Evolutionary conservation across 2,888 invertebrate genomes (phyloP).

Genomic region (Bruchidius siliquastri): DNA sequence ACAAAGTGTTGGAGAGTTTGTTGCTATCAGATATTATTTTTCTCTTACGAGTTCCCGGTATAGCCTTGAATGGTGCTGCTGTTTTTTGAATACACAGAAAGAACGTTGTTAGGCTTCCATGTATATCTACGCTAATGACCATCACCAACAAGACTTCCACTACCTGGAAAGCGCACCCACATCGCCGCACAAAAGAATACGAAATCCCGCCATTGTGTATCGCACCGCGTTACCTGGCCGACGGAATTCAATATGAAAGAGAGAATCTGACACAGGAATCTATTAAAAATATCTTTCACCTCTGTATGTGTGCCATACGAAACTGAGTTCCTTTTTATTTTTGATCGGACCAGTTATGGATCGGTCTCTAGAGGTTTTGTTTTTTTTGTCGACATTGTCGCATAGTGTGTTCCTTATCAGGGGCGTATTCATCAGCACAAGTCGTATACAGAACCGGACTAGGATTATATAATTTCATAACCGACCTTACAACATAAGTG

Average conservation of each 20-base stretch:
- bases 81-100: not conserved
- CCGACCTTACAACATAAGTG: not conserved
- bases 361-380: slow-evolving; percentile 7
- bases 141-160: slow-evolving; percentile 20
- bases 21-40: not conserved
- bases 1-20: too few relatives aligned
- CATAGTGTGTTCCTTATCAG: not conserved
- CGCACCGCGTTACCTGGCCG: slow-evolving; percentile 40
- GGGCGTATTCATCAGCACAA: not conserved
- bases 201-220: slow-evolving; percentile 43
- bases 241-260: slow-evolving; percentile 37
- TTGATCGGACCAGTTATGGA: slow-evolving; percentile 38
- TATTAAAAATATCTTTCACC: slow-evolving; percentile 22
- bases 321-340: slow-evolving; percentile 24
- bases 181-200: slow-evolving; percentile 43
- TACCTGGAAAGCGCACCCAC: slow-evolving; percentile 43
- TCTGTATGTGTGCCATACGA: not conserved
- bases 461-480: not conserved
- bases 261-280: slow-evolving; percentile 32
- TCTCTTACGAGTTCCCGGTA: not conserved
- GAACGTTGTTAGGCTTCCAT: not conserved
- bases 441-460: not conserved
- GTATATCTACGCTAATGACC: not conserved
- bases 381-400: not conserved
- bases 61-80: not conserved